Conservation (phyloP, 64 coral and sea anemone species). For the Montipora sp. region DNA sequence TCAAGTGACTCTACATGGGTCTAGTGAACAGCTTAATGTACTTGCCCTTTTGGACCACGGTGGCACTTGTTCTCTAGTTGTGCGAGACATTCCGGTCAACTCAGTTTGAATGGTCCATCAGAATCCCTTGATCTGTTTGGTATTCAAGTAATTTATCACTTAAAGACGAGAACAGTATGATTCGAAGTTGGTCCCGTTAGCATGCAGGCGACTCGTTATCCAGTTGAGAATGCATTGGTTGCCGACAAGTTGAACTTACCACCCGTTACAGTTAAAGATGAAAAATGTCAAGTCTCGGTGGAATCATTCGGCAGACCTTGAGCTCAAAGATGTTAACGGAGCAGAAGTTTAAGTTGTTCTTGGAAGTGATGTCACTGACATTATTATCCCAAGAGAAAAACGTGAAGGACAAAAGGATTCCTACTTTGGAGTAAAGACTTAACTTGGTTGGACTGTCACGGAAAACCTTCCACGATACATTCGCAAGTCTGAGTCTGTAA, state of each 20-base stretch:
- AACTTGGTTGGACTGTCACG: constrained; percentile 11
- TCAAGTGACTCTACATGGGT: background rate
- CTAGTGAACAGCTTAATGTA: background rate
- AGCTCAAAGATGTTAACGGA: too few species aligned
- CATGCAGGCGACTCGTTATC: background rate
- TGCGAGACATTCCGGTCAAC: background rate
- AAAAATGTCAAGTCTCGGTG: background rate
- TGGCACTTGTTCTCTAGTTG: constrained; percentile 20
- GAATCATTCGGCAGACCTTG: background rate
- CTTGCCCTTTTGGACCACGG: background rate
- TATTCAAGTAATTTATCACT: background rate
- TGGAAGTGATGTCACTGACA: too few species aligned
- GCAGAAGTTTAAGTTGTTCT: too few species aligned
- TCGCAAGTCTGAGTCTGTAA: background rate
- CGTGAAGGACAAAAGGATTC: too few species aligned
- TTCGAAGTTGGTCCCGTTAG: background rate
- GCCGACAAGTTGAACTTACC: constrained; percentile 3
- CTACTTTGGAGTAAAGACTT: too few species aligned
- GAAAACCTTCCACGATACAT: background rate
- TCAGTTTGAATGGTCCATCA: background rate
- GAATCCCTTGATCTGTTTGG: background rate
- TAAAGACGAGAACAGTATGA: background rate
- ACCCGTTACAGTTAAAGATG: background rate
- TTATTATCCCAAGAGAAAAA: too few species aligned
- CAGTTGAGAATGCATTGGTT: constrained; percentile 7